These are phyloP conservation scores for Urocynchramus pylzowi DNA, from an alignment of 2,113 vertebrate genomes.

Conservation along the genomic window DNA sequence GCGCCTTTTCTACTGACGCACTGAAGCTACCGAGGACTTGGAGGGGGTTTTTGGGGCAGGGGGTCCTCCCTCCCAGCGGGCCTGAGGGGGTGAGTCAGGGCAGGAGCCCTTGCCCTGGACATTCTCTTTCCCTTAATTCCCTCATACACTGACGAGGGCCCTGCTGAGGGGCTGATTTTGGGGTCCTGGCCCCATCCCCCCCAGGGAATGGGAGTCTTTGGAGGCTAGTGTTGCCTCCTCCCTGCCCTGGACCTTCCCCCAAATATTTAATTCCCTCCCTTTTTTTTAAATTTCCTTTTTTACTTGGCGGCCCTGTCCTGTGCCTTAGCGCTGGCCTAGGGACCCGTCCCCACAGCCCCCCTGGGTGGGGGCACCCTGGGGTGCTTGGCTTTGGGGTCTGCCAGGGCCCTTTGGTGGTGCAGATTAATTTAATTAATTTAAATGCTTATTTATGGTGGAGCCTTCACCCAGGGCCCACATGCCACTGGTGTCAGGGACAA, in stretches of 20 bases:
- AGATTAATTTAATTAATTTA: slow-evolving; percentile 60
- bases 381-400: background rate
- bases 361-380: background rate
- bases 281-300: background rate
- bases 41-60: background rate
- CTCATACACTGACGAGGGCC: background rate
- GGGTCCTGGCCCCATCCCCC: background rate
- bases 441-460: slow-evolving; percentile 29
- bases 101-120: background rate
- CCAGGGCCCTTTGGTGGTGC: background rate
- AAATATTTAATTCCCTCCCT: background rate
- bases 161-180: background rate
- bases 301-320: background rate
- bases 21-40: background rate
- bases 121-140: background rate
- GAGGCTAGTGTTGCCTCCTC: background rate
- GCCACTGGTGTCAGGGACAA: background rate
- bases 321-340: slow-evolving; percentile 14
- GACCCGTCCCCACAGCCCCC: background rate
- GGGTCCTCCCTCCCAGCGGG: background rate
- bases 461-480: background rate
- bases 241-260: background rate
- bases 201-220: background rate
- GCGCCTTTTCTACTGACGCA: background rate
- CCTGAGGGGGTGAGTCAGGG: background rate